Percentiles rank a stretch among this genome's conserved stretches.
Evolutionary conservation across 2,888 invertebrate genomes (phyloP).

Genomic region (Drosophila stalkeri): DNA sequence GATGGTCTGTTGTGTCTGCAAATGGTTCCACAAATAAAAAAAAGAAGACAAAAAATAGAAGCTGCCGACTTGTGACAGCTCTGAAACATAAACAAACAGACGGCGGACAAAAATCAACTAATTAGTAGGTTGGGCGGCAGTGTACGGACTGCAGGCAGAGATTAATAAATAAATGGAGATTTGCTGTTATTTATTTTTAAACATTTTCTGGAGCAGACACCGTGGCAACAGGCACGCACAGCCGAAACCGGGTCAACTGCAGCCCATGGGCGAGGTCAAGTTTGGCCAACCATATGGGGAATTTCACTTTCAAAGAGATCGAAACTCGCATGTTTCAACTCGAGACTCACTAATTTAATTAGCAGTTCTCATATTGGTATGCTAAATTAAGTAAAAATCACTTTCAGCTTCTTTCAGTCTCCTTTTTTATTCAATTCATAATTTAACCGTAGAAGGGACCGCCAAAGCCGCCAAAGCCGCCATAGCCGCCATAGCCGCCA

Average conservation of each 20-base stretch:
- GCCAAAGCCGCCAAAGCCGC: slow-evolving; percentile 25
- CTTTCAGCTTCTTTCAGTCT: slow-evolving; percentile 28
- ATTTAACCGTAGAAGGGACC: slow-evolving; percentile 20
- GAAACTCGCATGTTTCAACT: not conserved
- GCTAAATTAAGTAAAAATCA: not conserved
- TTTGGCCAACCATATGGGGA: slow-evolving; percentile 41
- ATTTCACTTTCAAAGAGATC: slow-evolving; percentile 18
- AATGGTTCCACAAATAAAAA: slow-evolving; percentile 30
- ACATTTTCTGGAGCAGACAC: slow-evolving; percentile 46
- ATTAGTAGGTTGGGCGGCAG: slow-evolving; percentile 56
- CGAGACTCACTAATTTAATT: slow-evolving; percentile 15
- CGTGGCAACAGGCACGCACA: slow-evolving; percentile 55
- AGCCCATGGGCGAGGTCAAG: slow-evolving; percentile 77
- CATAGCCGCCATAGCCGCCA: slow-evolving; percentile 31
- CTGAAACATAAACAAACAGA: slow-evolving; percentile 70
- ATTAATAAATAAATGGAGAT: slow-evolving; percentile 76
- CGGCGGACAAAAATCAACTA: slow-evolving; percentile 56
- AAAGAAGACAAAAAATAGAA: slow-evolving; percentile 38
- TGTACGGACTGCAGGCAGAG: slow-evolving; percentile 36
- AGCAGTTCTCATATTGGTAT: not conserved
- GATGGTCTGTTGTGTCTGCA: slow-evolving; percentile 29
- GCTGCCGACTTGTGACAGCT: slow-evolving; percentile 65
- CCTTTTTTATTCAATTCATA: slow-evolving; percentile 25
- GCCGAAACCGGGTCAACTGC: slow-evolving; percentile 64
- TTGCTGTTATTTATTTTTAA: slow-evolving; percentile 78